Percentiles rank a stretch among this genome's conserved stretches.
phyloP scores from a whole-genome alignment of 2,888 invertebrate genomes.

The Dasysyrphus tricinctus region DNA sequence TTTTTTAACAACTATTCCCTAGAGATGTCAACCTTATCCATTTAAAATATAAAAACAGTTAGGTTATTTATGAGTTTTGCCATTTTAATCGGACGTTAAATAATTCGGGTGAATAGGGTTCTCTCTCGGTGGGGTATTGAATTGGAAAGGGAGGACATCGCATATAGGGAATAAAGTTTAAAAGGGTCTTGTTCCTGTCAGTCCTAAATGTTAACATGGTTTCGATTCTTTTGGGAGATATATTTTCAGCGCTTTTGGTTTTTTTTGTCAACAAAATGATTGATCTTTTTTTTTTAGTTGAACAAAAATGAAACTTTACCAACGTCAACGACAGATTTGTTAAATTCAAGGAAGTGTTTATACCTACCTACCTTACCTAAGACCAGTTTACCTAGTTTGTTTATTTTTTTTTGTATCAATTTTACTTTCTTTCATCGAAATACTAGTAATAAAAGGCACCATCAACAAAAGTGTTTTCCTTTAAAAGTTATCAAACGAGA shows the following conservation, averaged over 20 bases:
- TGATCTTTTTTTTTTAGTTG: background rate
- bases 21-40: constrained; percentile 37
- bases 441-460: background rate
- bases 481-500: background rate
- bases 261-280: background rate
- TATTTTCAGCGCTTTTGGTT: background rate
- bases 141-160: background rate
- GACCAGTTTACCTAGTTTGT: background rate
- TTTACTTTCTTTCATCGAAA: background rate
- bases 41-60: constrained; percentile 48
- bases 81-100: constrained; percentile 39
- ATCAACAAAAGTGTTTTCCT: background rate
- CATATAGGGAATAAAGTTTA: background rate
- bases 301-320: background rate
- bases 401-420: background rate
- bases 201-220: constrained; percentile 7
- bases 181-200: constrained; percentile 5
- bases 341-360: background rate
- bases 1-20: constrained; percentile 20
- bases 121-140: background rate
- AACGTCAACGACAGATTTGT: background rate
- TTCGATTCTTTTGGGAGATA: constrained; percentile 1
- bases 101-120: constrained; percentile 27
- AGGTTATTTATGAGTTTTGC: constrained; percentile 64
- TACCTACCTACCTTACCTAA: background rate